Conservation (phyloP, 64 coral and sea anemone genomes). For the Montipora efflorescens region DNA sequence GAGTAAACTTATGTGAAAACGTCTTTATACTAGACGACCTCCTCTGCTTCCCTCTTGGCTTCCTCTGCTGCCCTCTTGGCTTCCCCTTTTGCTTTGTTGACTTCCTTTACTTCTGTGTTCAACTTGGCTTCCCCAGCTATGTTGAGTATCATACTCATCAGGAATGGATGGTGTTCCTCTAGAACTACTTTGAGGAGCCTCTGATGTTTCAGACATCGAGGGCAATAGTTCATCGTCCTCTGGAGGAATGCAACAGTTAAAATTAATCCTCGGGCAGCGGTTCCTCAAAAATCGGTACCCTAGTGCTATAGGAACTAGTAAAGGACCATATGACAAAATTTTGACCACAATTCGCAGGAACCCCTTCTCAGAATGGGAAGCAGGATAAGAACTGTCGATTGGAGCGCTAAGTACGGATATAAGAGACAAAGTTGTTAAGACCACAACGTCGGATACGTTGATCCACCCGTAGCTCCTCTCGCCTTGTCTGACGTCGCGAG, state of each 20-base stretch:
- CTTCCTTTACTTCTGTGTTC: background rate
- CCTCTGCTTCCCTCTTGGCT: background rate
- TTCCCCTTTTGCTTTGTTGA: background rate
- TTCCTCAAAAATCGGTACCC: slow-evolving; percentile 18
- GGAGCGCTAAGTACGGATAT: slow-evolving; percentile 71
- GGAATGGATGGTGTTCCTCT: background rate
- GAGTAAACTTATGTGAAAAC: no score
- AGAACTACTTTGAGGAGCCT: background rate
- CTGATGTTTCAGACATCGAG: background rate
- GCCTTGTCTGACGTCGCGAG: background rate
- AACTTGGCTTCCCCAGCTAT: no score
- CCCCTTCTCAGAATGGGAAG: background rate
- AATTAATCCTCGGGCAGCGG: background rate
- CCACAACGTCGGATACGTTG: slow-evolving; percentile 66
- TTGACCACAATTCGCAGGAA: background rate
- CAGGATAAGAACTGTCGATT: background rate
- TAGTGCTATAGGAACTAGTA: slow-evolving; percentile 3
- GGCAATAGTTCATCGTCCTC: background rate
- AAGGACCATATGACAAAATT: slow-evolving; percentile 58
- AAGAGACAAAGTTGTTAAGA: slow-evolving; percentile 67
- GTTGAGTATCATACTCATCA: background rate
- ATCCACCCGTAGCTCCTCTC: slow-evolving; percentile 72
- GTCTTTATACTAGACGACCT: background rate
- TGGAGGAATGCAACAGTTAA: background rate
- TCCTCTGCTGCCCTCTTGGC: background rate